Base-by-base conservation (phyloP, 2,888 invertebrate genomes). In the Punctoribates punctum region DNA sequence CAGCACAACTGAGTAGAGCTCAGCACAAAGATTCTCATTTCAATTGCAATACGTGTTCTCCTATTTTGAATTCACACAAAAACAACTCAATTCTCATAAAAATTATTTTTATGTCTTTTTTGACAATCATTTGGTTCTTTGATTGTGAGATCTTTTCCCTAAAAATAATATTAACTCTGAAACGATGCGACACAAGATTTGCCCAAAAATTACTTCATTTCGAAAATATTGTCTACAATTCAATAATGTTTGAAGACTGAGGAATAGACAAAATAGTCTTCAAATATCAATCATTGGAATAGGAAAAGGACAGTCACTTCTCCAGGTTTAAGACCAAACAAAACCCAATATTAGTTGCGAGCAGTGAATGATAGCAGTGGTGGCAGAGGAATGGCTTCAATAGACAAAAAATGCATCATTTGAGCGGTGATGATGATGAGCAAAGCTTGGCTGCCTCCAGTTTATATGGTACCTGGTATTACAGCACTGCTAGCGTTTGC, bases 361-460 rank as follows among this genome's bases (percentile, higher is more conserved):
- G 65, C 8, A 34, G 4, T 34, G 34, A 34, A 34, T 34, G 8
- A 8, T 8, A 34, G 4, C 34, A 8, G 34, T 34, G 34, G 8
- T 65, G 20, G 17, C 17, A 65, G 25, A 25, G 25, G 62, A 42
- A 70, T 70, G 23, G 38, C 34, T 15, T 70, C 42, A 70, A 70
- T n/a, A 34, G 8, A 70, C 23, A n/a, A 70, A 70, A 70, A 70
- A 70, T 46, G 42, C 70, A 70, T 70, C 70, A 70, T 70, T 70
- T 70, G 9, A 67, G 38, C 70, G 42, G 23, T 70, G 70, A 70
- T 70, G 70, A 70, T 70, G 70, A 70, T 70, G 70, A 70, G 70
- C 38, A 70, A 9, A 17, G 70, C 70, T 70, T 70, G 42, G 70
- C 42, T 70, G 70, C 8, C 42, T 67, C 42, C 23, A 23, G 65